These are phyloP conservation scores for Tragelaphus eurycerus DNA, from an alignment of 2,797 vertebrate species.

Conservation along the genomic window DNA sequence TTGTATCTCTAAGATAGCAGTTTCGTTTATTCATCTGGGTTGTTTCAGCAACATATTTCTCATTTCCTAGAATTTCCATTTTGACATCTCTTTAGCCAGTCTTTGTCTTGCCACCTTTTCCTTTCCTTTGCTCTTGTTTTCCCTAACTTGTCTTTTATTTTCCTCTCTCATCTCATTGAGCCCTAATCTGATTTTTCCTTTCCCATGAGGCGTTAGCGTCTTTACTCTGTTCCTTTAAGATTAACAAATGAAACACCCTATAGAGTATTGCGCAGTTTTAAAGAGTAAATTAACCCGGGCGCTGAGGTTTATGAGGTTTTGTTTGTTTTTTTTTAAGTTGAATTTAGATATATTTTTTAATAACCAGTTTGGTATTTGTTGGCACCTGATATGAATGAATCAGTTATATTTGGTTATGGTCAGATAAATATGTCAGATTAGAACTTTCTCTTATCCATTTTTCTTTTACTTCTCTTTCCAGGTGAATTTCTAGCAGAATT, in stretches of 20 bases:
- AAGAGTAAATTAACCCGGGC: slow-evolving; percentile 37
- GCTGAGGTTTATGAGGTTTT: background rate
- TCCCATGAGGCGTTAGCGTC: background rate
- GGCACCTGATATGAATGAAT: slow-evolving; percentile 27
- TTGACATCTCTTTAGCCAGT: background rate
- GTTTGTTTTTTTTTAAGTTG: slow-evolving; percentile 2
- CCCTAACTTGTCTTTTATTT: background rate
- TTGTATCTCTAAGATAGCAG: background rate
- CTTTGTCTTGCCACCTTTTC: background rate
- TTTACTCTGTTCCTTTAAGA: slow-evolving; percentile 27
- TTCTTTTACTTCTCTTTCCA: background rate
- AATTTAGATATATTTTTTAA: background rate
- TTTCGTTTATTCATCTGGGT: background rate
- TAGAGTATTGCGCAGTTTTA: slow-evolving; percentile 43
- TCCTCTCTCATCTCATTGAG: background rate
- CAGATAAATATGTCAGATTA: background rate
- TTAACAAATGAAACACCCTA: slow-evolving; percentile 34
- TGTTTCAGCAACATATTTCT: background rate
- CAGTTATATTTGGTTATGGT: background rate
- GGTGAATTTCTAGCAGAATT: slow-evolving; percentile 30
- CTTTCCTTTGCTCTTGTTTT: background rate
- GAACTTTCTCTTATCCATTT: background rate
- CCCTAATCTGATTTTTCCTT: slow-evolving; percentile 45
- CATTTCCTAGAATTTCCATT: background rate
- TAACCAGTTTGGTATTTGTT: slow-evolving; percentile 1